Evolutionary conservation across 1,140 invertebrate species (phyloP).

Genomic region (Eciton burchellii): DNA sequence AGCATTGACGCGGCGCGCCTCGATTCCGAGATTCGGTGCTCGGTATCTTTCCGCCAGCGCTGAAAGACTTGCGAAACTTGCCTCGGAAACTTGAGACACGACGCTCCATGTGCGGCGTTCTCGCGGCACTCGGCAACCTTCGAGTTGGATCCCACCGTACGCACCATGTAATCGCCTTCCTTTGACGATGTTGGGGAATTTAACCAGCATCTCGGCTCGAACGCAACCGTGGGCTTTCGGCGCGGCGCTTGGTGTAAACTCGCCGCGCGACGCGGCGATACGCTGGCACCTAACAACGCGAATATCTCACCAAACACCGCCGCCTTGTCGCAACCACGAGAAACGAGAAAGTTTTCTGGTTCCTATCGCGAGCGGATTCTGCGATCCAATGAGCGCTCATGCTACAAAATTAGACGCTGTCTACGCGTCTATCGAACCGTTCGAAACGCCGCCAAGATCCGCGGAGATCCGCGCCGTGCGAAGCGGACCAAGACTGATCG

Average conservation of each 20-base stretch:
- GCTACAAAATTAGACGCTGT: slow-evolving; percentile 49
- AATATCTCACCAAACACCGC: slow-evolving; percentile 46
- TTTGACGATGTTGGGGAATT: slow-evolving; percentile 32
- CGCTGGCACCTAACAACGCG: slow-evolving; percentile 38
- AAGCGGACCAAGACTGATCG: not conserved
- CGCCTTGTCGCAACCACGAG: slow-evolving; percentile 25
- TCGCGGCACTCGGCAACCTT: not conserved
- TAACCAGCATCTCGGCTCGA: not conserved
- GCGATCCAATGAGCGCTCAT: slow-evolving; percentile 28
- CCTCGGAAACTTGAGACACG: not conserved
- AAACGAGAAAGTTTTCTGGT: slow-evolving; percentile 1
- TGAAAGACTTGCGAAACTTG: not conserved
- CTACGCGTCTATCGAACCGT: slow-evolving; percentile 27
- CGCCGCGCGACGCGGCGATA: not conserved
- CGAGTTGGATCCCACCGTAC: slow-evolving; percentile 27
- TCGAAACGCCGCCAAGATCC: slow-evolving; percentile 11
- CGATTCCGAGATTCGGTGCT: not conserved
- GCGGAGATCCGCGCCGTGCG: not conserved
- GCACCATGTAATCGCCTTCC: slow-evolving; percentile 36
- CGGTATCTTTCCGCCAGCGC: not conserved
- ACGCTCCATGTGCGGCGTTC: slow-evolving; percentile 6
- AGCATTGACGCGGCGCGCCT: too few species aligned
- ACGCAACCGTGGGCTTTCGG: slow-evolving; percentile 45
- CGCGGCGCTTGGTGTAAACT: slow-evolving; percentile 35
- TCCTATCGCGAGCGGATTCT: slow-evolving; percentile 42